Percentiles rank a stretch among this genome's conserved stretches.
Conservation (phyloP, 2,113 vertebrate genomes). For the Gambusia holbrooki region DNA sequence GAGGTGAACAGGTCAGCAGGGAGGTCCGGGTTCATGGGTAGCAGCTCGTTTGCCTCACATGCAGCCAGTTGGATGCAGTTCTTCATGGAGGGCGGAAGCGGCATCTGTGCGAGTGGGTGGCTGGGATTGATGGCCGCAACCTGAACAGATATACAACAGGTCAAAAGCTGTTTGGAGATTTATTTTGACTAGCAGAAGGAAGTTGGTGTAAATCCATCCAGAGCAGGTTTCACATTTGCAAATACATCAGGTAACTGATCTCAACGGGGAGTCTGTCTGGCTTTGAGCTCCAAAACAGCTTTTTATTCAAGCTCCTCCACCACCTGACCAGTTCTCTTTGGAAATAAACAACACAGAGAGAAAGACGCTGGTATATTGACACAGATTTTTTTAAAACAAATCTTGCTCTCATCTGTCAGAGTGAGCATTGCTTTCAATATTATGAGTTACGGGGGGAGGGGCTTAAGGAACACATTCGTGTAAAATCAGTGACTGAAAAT, state of each 20-base stretch:
- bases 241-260: background rate
- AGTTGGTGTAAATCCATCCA: background rate
- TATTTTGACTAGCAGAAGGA: background rate
- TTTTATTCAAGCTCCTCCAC: conserved; percentile 11
- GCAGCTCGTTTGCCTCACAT: conserved; percentile 92
- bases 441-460: too few relatives aligned
- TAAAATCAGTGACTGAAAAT: background rate
- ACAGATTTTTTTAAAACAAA: conserved; percentile 12
- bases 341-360: conserved; percentile 2
- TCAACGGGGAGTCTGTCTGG: conserved; percentile 14
- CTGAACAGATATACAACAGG: conserved; percentile 65
- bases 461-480: background rate
- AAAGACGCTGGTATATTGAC: background rate
- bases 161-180: background rate
- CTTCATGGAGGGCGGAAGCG: conserved; percentile 97
- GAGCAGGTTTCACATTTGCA: background rate
- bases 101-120: conserved; percentile 97
- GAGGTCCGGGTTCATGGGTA: conserved; percentile 98
- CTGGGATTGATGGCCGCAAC: conserved; percentile 98
- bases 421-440: background rate
- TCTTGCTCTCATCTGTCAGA: background rate
- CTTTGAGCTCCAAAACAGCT: conserved; percentile 13
- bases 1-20: conserved; percentile 98
- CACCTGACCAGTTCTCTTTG: conserved; percentile 2
- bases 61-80: conserved; percentile 99